Conservation (phyloP, 2,113 vertebrate genomes). For the Silurus meridionalis region DNA sequence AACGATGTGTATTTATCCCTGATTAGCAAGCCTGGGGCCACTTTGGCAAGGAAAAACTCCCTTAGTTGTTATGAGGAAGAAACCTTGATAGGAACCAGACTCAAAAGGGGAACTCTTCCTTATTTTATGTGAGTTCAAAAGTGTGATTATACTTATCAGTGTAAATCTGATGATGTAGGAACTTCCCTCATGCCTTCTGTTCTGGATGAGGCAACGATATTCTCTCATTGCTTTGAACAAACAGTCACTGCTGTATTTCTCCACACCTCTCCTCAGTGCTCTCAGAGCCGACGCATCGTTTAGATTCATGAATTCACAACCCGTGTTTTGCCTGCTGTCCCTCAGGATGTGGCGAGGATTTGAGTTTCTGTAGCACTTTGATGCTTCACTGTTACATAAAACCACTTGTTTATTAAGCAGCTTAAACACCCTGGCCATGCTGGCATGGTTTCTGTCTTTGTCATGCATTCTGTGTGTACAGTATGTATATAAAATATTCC, state of each 20-base stretch:
- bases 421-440: neutral
- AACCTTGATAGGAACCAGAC: too few species aligned
- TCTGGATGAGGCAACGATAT: neutral
- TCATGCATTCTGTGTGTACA: neutral
- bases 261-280: neutral
- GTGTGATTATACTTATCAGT: too few species aligned
- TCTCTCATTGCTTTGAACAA: neutral
- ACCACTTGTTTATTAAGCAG: neutral
- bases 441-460: neutral
- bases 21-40: too few species aligned
- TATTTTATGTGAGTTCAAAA: too few species aligned
- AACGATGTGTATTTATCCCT: too few species aligned
- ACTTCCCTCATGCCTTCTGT: neutral
- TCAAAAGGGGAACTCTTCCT: too few species aligned
- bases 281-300: conserved; percentile 2
- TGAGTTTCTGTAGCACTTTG: conserved; percentile 4
- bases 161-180: neutral
- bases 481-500: neutral
- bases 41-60: too few species aligned
- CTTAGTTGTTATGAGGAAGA: too few species aligned
- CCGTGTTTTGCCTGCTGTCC: neutral
- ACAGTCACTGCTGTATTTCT: neutral
- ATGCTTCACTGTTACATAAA: neutral
- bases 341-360: neutral
- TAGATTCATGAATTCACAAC: conserved; percentile 9